Evolutionary conservation across 2,888 invertebrate species (phyloP).

Genomic region (Oeneis ivallda): DNA sequence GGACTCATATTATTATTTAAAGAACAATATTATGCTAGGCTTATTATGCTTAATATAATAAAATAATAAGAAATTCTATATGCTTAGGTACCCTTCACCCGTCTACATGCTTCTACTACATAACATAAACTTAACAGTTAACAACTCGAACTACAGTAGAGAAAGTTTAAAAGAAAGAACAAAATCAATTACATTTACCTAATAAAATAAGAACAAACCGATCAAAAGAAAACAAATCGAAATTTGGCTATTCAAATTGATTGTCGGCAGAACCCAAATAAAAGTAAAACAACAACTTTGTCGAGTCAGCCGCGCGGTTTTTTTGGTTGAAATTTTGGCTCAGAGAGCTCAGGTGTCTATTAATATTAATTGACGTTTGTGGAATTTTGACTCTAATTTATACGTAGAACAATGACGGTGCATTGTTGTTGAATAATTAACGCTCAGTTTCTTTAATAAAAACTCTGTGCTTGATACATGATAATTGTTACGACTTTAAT

Average conservation of each 20-base stretch:
- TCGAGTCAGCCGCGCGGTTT: slow-evolving; percentile 42
- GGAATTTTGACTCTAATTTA: slow-evolving; percentile 45
- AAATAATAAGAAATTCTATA: too few species aligned
- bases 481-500: slow-evolving; percentile 27
- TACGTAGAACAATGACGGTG: slow-evolving; percentile 50
- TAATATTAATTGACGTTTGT: slow-evolving; percentile 52
- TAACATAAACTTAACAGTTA: neutral
- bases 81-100: too few species aligned
- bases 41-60: too few species aligned
- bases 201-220: slow-evolving; percentile 30
- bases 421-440: slow-evolving; percentile 41
- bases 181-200: neutral
- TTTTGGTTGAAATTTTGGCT: slow-evolving; percentile 45
- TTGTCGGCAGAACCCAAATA: slow-evolving; percentile 45
- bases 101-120: too few species aligned
- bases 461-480: slow-evolving; percentile 27
- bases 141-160: neutral
- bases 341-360: slow-evolving; percentile 50
- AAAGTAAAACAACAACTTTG: slow-evolving; percentile 43
- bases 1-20: too few species aligned
- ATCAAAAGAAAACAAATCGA: neutral
- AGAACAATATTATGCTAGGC: too few species aligned
- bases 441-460: slow-evolving; percentile 43
- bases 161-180: slow-evolving; percentile 6
- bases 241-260: slow-evolving; percentile 22